A percentile compares a stretch with the other conserved stretches of the same genome.
Conservation (phyloP, 2,797 vertebrate species). For the Trachops cirrhosus region DNA sequence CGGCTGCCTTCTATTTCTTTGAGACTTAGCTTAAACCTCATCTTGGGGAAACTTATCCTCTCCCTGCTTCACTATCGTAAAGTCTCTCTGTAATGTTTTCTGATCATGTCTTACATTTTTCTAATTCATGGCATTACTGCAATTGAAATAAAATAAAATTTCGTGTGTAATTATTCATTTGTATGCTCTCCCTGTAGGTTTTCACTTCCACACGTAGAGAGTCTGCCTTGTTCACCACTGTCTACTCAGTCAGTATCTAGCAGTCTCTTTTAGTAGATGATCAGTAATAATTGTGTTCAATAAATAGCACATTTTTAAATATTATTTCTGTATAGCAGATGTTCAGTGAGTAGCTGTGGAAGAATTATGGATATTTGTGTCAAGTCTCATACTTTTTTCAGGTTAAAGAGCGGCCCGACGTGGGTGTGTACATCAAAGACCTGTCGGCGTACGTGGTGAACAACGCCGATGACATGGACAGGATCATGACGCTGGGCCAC, state of each 20-base stretch:
- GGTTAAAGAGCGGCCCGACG: slow-evolving; percentile 99
- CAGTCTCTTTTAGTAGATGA: not conserved
- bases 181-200: not conserved
- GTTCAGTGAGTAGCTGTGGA: not conserved
- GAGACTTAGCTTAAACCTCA: not conserved
- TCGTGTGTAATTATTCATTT: not conserved
- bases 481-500: slow-evolving; percentile 98
- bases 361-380: not conserved
- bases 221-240: not conserved
- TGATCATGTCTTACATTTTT: not conserved
- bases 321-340: not conserved
- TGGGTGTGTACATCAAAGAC: slow-evolving; percentile 99
- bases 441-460: slow-evolving; percentile 97
- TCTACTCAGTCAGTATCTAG: not conserved
- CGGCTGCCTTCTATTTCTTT: not conserved
- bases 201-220: not conserved
- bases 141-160: not conserved
- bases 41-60: not conserved
- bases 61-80: not conserved
- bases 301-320: not conserved
- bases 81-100: not conserved
- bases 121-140: not conserved
- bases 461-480: slow-evolving; percentile 99
- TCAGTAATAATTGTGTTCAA: not conserved
- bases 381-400: slow-evolving; percentile 68